These are phyloP conservation scores for Solenopsis invicta DNA, from an alignment of 1,140 invertebrate genomes.

Conservation along the genomic window DNA sequence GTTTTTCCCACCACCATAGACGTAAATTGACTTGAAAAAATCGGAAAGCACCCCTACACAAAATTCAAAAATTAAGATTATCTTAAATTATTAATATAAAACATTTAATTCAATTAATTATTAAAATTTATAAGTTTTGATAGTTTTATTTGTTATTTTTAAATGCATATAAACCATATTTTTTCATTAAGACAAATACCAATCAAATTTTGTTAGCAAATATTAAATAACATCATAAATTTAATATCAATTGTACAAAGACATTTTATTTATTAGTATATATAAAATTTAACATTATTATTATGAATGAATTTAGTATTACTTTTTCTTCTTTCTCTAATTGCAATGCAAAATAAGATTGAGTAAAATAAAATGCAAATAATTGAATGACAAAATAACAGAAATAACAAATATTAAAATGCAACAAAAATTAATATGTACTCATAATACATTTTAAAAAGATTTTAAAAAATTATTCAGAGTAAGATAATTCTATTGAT, in stretches of 20 bases:
- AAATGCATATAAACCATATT: background rate
- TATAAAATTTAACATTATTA: background rate
- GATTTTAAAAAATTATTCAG: background rate
- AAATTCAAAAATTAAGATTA: constrained; percentile 41
- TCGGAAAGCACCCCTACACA: constrained; percentile 84
- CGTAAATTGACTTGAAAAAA: constrained; percentile 85
- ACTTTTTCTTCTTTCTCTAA: background rate
- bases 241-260: background rate
- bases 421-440: background rate
- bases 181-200: background rate
- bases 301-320: background rate
- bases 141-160: background rate
- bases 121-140: background rate
- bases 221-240: background rate
- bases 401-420: background rate
- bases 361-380: background rate
- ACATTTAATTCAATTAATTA: background rate
- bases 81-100: background rate
- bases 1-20: constrained; percentile 87
- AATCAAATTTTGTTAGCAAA: background rate
- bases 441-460: background rate
- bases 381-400: background rate
- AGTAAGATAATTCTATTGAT: constrained; percentile 1
- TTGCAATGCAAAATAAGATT: constrained; percentile 1
- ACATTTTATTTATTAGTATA: background rate